Evolutionary conservation across 2,113 vertebrate species (phyloP), one percentile per base, ranked within the genome.

Genomic region (Ciconia maguari): DNA sequence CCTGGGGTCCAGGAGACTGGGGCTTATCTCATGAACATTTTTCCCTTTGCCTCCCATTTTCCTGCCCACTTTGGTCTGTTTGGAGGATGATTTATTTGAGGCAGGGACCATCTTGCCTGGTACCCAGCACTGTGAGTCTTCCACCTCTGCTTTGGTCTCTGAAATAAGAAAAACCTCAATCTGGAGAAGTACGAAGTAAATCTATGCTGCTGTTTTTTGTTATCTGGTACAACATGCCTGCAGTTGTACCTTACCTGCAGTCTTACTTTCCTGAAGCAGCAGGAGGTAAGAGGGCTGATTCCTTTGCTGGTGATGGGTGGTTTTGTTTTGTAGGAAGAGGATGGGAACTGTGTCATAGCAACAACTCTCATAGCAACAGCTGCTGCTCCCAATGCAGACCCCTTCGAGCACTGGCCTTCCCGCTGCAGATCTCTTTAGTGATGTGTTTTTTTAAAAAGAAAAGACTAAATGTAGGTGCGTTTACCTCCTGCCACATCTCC

Each of bases 281-380:
- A 3, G 70, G 83, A 88, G 94, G 97, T 90, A 84, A 96, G 94
- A 95, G 95, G 89, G 78, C 93, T 11, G 77, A 80, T 95, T 96
- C 90, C 76, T 91, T 64, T 79, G 74, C 77, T 64, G 54, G 95
- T 44, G 58, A 96, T 91, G 95, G 94, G 82, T 71, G 93, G 51
- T 83, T 98, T 96, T 98, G 92, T 98, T 97, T 97, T 94, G 97
- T 80, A 95, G 91, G 96, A 95, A 96, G 96, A 96, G 80, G 95
- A 96, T 85, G 57, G 90, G 93, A 97, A 90, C 96, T 96, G 97
- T 91, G 96, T 96, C 94, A 66, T 98, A 97, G 98, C 98, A 98
- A 98, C 98, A 96, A 95, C 97, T 98, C 95, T 97, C 98, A 94
- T 98, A 97, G 98, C 98, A 98, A 98, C 98, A 80, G 93, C 75